Conservation (phyloP, 2,888 invertebrate species). For the Nephrotoma appendiculata region DNA sequence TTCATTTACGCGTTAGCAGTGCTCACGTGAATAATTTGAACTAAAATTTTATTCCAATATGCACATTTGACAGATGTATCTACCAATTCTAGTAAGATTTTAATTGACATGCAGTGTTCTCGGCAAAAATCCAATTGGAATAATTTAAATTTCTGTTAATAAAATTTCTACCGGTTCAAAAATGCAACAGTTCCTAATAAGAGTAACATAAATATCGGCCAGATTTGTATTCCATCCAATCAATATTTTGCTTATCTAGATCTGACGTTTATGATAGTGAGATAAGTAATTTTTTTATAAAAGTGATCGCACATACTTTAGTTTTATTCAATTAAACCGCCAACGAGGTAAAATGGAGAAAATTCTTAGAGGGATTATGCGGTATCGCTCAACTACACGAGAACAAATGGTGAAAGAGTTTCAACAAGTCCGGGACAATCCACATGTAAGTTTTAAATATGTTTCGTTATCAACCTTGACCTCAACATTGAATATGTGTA, state of each 20-base stretch:
- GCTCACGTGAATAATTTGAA: not conserved
- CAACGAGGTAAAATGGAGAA: conserved; percentile 51
- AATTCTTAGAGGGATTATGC: conserved; percentile 79
- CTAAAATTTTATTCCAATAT: not conserved
- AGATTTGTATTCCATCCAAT: not conserved
- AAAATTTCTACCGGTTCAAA: not conserved
- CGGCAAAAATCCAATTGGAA: not conserved
- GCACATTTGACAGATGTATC: not conserved
- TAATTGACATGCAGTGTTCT: not conserved
- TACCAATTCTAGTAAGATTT: not conserved
- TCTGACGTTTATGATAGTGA: not conserved
- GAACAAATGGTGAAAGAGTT: conserved; percentile 87
- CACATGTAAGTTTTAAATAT: conserved; percentile 23
- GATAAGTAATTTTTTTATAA: not conserved
- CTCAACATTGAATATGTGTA: not conserved
- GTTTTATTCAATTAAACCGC: not conserved
- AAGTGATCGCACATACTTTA: not conserved
- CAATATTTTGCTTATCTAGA: not conserved
- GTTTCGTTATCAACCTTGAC: no score
- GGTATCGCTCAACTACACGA: conserved; percentile 67
- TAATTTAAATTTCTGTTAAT: not conserved
- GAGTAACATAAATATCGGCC: not conserved
- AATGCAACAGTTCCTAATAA: not conserved
- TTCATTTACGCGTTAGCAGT: not conserved
- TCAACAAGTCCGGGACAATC: conserved; percentile 74